phyloP scores from a whole-genome alignment of 1,140 invertebrate species.

The Tribolium castaneum region DNA sequence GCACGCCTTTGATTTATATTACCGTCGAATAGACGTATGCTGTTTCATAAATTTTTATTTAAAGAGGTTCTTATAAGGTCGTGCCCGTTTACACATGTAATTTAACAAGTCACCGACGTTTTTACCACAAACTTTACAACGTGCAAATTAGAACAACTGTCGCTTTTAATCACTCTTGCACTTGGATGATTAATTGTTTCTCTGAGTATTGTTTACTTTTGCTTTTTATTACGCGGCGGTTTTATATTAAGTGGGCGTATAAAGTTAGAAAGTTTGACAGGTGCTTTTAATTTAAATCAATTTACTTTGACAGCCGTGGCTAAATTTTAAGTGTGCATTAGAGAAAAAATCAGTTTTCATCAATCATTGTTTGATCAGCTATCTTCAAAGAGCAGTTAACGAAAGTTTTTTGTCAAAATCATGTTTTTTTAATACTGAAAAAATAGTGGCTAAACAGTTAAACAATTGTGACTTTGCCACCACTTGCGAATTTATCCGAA shows the following conservation, averaged over 20 bases:
- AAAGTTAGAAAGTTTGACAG: constrained; percentile 48
- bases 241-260: constrained; percentile 42
- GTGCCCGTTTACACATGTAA: constrained; percentile 37
- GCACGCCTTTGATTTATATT: constrained; percentile 57
- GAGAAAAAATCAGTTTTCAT: constrained; percentile 45
- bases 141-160: neutral
- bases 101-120: constrained; percentile 10
- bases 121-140: neutral
- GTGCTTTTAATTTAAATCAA: constrained; percentile 49
- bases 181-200: constrained; percentile 10
- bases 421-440: too few species aligned
- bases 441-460: too few species aligned
- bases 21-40: constrained; percentile 42
- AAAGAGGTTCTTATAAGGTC: constrained; percentile 42
- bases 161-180: neutral
- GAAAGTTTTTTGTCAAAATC: neutral
- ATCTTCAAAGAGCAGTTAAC: neutral
- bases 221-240: constrained; percentile 14
- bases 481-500: too few species aligned
- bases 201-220: constrained; percentile 10
- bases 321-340: constrained; percentile 48
- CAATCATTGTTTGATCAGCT: constrained; percentile 39
- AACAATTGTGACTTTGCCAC: too few species aligned
- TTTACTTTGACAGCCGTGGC: constrained; percentile 49
- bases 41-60: constrained; percentile 44